Evolutionary conservation across 2,113 vertebrate genomes (phyloP), one percentile per base, ranked within the genome.

Genomic region (Crotophaga sulcirostris): DNA sequence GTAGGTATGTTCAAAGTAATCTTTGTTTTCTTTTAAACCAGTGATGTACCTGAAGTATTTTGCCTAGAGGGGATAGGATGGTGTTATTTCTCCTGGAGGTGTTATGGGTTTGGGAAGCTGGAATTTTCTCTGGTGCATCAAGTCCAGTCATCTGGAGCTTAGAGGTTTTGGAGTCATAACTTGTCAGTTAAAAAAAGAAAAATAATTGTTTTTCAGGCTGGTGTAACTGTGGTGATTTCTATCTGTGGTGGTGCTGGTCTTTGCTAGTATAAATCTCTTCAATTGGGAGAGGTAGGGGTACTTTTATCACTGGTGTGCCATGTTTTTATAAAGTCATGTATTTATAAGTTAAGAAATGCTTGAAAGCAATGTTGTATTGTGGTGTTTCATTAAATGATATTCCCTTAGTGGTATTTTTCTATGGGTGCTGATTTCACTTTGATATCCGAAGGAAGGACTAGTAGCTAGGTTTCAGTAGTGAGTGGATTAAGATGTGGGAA

Each of bases 101-200:
- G 1, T 13, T 3, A 8, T 3, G 1, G 0, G 4, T 9, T 12
- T 4, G 5, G 26, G 31, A 78, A 70, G n/a, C 5, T 80, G 36
- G 7, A 52, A 49, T 19, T 84, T 86, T 6, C 1, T 72, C 34
- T 85, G n/a, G 6, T 25, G 16, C 0, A 3, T 77, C 7, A 44
- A 5, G 26, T 31, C 8, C 0, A n/a, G 2, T 38, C 5, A 16
- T 26, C 12, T 60, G 16, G 5, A 63, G 14, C 7, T 25, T 23
- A 10, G 16, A 56, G 33, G 3, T 6, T 59, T 80, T 70, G 9
- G 49, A 67, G 6, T 12, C 68, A 2, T 13, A 60, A 28, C 16
- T 29, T 42, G 11, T 38, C 29, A 5, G 24, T 47, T 86, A 16
- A 72, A 84, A n/a, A 16, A 45, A 9, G 8, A 8, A 29, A n/a